phyloP scores from a whole-genome alignment of 2,113 vertebrate genomes.

The Cricetomys ansorgei region DNA sequence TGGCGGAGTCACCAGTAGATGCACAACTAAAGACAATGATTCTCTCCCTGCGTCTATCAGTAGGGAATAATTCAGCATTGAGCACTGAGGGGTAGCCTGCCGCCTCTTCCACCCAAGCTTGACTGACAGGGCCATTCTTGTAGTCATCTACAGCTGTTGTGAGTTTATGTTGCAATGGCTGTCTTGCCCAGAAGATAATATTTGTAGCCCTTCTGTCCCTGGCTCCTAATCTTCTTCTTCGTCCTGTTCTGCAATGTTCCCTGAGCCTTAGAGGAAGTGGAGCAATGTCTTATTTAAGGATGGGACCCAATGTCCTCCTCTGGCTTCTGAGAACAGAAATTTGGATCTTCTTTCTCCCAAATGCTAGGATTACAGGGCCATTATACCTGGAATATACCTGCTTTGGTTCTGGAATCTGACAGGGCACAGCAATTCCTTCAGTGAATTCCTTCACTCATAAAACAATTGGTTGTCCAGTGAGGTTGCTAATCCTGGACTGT shows the following conservation, averaged over 20 bases:
- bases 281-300: not conserved
- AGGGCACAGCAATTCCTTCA: constrained; percentile 1
- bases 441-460: not conserved
- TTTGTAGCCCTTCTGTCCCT: not conserved
- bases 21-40: not conserved
- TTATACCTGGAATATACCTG: not conserved
- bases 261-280: not conserved
- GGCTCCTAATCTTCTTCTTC: not conserved
- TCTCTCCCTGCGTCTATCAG: not conserved
- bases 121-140: not conserved
- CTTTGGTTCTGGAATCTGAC: not conserved
- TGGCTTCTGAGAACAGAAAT: not conserved
- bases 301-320: too few species aligned
- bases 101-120: not conserved
- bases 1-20: not conserved
- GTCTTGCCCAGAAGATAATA: not conserved
- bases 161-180: not conserved
- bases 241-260: not conserved
- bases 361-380: not conserved
- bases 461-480: not conserved
- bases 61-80: not conserved
- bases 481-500: not conserved
- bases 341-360: not conserved
- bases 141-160: not conserved
- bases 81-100: not conserved